Evolutionary conservation across 2,888 invertebrate species (phyloP), one percentile per base, ranked within the genome.

Genomic region (Thymelicus sylvestris): DNA sequence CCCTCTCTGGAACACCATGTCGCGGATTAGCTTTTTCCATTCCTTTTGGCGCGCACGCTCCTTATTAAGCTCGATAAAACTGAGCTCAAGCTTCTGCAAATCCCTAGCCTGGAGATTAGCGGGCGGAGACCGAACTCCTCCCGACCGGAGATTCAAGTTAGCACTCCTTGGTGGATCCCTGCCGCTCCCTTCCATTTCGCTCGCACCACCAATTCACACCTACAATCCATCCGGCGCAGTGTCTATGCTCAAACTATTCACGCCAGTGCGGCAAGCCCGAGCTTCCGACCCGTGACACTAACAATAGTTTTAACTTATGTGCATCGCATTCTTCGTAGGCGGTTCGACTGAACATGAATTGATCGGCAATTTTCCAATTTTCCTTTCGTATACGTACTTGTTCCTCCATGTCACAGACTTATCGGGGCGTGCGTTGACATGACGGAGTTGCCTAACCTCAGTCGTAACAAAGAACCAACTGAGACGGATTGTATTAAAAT

Each of bases 1-100:
- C 77, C 98, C 98, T 91, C 97, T 96, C 98, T 98, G 95, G 80
- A 95, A 95, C 86, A 94, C 90, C 92, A 94, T 88, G 89, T 94
- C 94, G 86, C 93, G 92, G 83, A 94, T 94, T 94, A 95, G 80
- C 87, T 90, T 94, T 90, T 93, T 93, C 94, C 94, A 94, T 86
- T 94, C 92, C 81, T 90, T 92, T 80, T 93, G 90, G 71, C 89
- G 86, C 74, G 94, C 93, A 73, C 92, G 91, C 82, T 91, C 91
- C 81, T 94, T 94, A 84, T 94, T 94, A 75, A 94, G 84, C 84
- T 94, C 94, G 72, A 93, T 84, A 77, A 91, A 94, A 82, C 93
- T 94, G 78, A 93, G 86, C 76, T 93, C 93, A 61, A 93, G 87
- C 78, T 92, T 94, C 79, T 91, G 90, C 77, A 92, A 82, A 75